A percentile compares a stretch with the other conserved stretches of the same genome.
phyloP scores from a whole-genome alignment of 2,113 vertebrate genomes.

The Nannospalax galili region DNA sequence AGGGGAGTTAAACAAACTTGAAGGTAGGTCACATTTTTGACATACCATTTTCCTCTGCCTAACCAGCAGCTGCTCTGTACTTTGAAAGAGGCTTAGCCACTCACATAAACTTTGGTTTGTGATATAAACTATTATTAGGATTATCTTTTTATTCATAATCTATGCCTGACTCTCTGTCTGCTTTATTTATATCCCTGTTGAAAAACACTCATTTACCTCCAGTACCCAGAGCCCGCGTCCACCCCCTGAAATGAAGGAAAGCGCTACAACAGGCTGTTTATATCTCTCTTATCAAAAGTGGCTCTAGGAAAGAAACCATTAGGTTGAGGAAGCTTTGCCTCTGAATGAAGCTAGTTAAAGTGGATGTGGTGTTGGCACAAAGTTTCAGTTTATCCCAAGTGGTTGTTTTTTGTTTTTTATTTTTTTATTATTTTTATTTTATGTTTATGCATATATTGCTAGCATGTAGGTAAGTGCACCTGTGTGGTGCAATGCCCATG shows the following conservation, averaged over 20 bases:
- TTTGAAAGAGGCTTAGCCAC: constrained; percentile 78
- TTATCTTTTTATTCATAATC: constrained; percentile 82
- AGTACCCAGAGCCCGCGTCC: constrained; percentile 37
- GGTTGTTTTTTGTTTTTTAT: neutral
- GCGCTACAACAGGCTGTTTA: neutral
- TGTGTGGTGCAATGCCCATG: too few species aligned
- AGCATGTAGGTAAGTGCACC: too few species aligned
- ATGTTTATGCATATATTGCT: too few species aligned
- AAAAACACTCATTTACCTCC: constrained; percentile 65
- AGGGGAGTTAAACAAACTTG: constrained; percentile 75
- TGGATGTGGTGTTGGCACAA: constrained; percentile 26
- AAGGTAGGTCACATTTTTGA: constrained; percentile 80
- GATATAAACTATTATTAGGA: constrained; percentile 82
- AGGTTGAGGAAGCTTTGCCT: constrained; percentile 54
- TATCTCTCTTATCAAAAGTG: constrained; percentile 36
- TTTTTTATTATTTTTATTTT: too few species aligned
- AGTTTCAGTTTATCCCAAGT: constrained; percentile 13
- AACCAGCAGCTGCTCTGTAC: constrained; percentile 74
- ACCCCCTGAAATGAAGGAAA: neutral
- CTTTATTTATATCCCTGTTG: constrained; percentile 73
- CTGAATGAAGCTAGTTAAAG: constrained; percentile 50
- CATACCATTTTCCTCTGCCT: constrained; percentile 71
- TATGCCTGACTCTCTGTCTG: constrained; percentile 61
- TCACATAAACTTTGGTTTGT: constrained; percentile 76
- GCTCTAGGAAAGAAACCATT: constrained; percentile 42